Evolutionary conservation across 64 coral and sea anemone genomes (phyloP).

Genomic region (Porites lutea): DNA sequence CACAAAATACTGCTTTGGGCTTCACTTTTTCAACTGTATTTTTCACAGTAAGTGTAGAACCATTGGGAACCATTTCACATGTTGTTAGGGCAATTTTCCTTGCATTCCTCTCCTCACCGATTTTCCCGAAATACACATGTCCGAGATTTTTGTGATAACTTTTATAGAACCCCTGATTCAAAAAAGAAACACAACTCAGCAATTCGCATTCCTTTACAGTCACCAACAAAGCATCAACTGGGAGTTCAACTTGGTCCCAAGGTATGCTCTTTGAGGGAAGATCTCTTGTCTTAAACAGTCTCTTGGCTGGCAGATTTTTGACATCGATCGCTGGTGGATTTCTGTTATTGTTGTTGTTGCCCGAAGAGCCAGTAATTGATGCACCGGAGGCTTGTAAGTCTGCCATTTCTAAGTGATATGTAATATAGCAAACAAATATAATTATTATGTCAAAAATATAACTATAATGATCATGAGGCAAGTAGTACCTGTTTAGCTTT

Average conservation of each 20-base stretch:
- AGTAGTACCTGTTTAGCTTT: too few relatives aligned
- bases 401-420: too few relatives aligned
- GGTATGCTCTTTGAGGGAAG: not conserved
- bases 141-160: not conserved
- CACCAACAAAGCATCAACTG: not conserved
- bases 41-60: not conserved
- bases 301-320: too few relatives aligned
- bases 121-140: slow-evolving; percentile 4
- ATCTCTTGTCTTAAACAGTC: not conserved
- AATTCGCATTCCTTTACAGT: not conserved
- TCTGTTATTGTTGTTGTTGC: not conserved
- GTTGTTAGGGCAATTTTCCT: not conserved
- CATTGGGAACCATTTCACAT: not conserved
- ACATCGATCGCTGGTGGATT: not conserved
- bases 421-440: too few relatives aligned
- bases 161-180: not conserved
- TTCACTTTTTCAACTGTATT: not conserved
- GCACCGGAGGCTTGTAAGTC: too few relatives aligned
- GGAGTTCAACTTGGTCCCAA: not conserved
- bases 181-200: not conserved
- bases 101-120: not conserved
- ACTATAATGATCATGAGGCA: too few relatives aligned
- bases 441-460: too few relatives aligned
- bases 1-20: slow-evolving; percentile 24
- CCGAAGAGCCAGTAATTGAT: not conserved